Conservation (phyloP, 2,113 vertebrate species). For the Turnix velox region DNA sequence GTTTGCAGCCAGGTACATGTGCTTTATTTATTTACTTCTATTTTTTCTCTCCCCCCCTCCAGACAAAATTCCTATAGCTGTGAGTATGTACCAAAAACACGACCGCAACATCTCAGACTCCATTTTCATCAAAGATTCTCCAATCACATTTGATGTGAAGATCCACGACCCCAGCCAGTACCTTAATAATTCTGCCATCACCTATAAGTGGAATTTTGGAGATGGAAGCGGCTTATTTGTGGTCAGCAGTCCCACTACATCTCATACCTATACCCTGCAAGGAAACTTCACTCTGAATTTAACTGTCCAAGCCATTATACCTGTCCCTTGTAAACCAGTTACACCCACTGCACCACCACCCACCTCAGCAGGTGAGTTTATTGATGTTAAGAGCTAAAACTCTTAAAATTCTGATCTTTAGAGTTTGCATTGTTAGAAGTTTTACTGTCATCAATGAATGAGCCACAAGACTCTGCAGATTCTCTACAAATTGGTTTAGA, state of each 20-base stretch:
- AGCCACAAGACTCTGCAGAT: background rate
- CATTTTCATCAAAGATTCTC: conserved; percentile 82
- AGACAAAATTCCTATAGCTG: conserved; percentile 89
- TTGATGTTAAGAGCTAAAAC: background rate
- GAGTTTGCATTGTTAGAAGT: background rate
- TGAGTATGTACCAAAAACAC: conserved; percentile 86
- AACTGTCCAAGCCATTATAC: conserved; percentile 83
- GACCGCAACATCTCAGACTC: conserved; percentile 81
- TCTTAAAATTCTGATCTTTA: background rate
- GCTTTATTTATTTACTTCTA: background rate
- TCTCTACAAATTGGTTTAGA: background rate
- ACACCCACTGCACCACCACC: conserved; percentile 54
- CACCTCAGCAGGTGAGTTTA: conserved; percentile 53
- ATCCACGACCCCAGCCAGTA: conserved; percentile 91
- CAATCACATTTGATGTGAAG: conserved; percentile 80
- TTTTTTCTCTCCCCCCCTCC: background rate
- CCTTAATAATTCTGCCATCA: conserved; percentile 80
- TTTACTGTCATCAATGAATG: background rate
- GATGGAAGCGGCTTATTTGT: conserved; percentile 86
- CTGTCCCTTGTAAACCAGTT: conserved; percentile 75
- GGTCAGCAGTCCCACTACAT: conserved; percentile 73
- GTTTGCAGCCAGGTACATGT: background rate
- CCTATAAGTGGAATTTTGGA: conserved; percentile 89
- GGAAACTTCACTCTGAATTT: conserved; percentile 84
- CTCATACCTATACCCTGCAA: conserved; percentile 78